phyloP scores from a whole-genome alignment of 2,797 vertebrate genomes.

The Hydrolagus colliei region DNA sequence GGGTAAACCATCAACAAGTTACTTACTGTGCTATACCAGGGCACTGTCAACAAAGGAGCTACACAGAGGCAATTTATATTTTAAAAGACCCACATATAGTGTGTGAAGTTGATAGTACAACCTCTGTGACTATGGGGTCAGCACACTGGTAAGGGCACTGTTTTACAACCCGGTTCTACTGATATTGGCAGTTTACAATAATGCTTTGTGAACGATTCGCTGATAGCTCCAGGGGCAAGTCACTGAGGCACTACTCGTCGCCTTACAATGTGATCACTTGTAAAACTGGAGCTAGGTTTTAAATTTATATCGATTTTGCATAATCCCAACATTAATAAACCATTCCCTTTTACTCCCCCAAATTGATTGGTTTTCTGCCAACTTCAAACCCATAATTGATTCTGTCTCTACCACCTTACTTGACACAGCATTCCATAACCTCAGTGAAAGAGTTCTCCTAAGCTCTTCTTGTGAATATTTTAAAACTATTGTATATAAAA shows the following conservation, averaged over 20 bases:
- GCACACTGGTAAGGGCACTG: background rate
- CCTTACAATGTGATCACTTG: background rate
- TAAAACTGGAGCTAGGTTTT: background rate
- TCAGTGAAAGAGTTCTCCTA: no score
- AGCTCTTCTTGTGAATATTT: no score
- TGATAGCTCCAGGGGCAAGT: background rate
- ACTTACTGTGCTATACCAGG: background rate
- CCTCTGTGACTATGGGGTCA: conserved; percentile 21
- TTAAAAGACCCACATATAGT: background rate
- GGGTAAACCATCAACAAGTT: background rate
- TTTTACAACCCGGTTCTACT: background rate
- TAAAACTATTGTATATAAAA: no score
- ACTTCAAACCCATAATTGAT: no score
- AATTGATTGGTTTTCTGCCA: no score
- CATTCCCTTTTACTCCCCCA: no score
- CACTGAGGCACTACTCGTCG: background rate
- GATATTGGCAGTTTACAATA: background rate
- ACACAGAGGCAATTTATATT: conserved; percentile 11
- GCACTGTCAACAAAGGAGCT: background rate
- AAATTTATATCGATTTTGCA: no score
- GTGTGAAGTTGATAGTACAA: conserved; percentile 17
- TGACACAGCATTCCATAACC: no score
- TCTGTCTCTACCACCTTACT: no score
- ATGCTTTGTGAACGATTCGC: background rate
- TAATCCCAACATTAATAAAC: no score